phyloP scores from a whole-genome alignment of 2,888 invertebrate species.

The Microctonus aethiopoides region DNA sequence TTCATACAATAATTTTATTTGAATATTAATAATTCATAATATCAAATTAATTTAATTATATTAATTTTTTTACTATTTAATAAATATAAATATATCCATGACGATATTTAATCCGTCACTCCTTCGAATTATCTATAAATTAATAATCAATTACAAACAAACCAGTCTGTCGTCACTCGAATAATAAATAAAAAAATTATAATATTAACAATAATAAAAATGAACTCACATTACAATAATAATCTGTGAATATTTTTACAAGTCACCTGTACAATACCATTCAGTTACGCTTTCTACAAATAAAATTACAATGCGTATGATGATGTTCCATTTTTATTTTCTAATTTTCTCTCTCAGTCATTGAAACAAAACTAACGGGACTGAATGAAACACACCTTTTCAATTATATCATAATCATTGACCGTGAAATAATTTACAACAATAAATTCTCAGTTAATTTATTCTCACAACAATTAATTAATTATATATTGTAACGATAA shows the following conservation, averaged over 20 bases:
- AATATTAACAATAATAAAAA: not conserved
- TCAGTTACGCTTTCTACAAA: not conserved
- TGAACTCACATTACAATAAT: no score
- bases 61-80: no score
- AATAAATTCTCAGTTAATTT: not conserved
- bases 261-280: not conserved
- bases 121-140: no score
- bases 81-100: no score
- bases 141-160: no score
- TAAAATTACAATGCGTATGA: not conserved
- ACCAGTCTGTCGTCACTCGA: no score
- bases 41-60: no score
- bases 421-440: constrained; percentile 17
- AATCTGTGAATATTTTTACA: not conserved
- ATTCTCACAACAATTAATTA: no score
- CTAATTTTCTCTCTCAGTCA: not conserved
- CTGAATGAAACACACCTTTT: not conserved
- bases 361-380: not conserved
- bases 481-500: no score
- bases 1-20: no score
- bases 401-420: not conserved
- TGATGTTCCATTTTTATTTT: not conserved
- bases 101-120: no score
- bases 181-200: not conserved
- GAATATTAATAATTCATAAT: no score